Conservation (phyloP, 2,888 invertebrate species). For the Euspilapteryx auroguttella region DNA sequence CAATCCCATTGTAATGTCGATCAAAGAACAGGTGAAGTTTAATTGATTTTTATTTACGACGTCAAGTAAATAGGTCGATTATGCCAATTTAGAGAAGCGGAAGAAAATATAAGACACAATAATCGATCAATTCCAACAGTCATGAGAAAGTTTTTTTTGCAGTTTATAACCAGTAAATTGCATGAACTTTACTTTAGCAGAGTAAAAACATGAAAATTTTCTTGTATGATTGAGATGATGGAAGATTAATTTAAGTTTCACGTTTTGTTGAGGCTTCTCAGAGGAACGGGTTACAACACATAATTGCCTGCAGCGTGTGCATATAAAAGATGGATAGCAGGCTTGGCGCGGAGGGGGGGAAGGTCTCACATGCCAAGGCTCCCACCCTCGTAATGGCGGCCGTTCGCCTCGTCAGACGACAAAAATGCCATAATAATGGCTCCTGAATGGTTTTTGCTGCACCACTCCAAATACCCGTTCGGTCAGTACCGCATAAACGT, state of each 20-base stretch:
- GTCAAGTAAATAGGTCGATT: conserved; percentile 3
- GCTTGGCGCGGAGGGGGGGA: conserved; percentile 13
- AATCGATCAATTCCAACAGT: conserved; percentile 4
- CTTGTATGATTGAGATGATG: no score
- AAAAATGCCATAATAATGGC: conserved; percentile 63
- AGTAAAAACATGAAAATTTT: no score
- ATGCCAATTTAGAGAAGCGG: conserved; percentile 2
- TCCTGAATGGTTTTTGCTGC: conserved; percentile 58
- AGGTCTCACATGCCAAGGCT: conserved; percentile 15
- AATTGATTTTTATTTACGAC: conserved; percentile 21
- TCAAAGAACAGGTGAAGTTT: conserved; percentile 24
- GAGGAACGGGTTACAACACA: not conserved
- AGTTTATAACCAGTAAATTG: no score
- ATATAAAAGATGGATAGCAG: conserved; percentile 57
- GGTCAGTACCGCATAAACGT: conserved; percentile 40
- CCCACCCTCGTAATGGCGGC: conserved; percentile 45
- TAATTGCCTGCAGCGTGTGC: conserved; percentile 39
- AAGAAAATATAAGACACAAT: no score
- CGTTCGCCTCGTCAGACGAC: conserved; percentile 57
- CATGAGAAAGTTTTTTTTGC: no score
- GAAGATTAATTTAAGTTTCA: no score
- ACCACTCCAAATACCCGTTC: conserved; percentile 48
- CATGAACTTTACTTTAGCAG: no score
- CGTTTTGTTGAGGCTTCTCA: no score
- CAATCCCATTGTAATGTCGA: conserved; percentile 20